Evolutionary conservation across 2,113 vertebrate genomes (phyloP), one percentile per base, ranked within the genome.

Genomic region (Daboia siamensis): DNA sequence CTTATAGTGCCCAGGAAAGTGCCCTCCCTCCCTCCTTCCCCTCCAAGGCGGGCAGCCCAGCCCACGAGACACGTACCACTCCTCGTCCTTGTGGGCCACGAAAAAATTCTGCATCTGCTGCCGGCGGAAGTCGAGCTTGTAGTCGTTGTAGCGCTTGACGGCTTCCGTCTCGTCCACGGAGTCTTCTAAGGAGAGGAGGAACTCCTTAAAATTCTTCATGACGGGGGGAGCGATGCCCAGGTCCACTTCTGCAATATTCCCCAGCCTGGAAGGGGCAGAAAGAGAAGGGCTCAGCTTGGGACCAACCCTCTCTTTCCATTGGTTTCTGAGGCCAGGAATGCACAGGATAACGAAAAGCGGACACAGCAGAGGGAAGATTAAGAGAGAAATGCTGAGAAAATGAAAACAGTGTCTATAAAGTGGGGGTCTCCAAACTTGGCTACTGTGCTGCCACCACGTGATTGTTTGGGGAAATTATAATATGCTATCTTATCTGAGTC

Each of bases 61-160:
- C 91, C 87, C 87, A 24, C 69, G 87, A 39, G 91, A 59, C 61
- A 92, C 91, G 96, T 98, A 99, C 99, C 99, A 99, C 98, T 99
- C 99, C 97, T 99, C 98, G 44, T 99, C 98, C 97, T 99, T 99
- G 96, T 99, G 99, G 74, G 98, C 98, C 95, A 99, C 96, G 97
- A 99, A 99, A 97, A 99, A 99, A 56, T 99, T 98, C 95, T 99
- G 98, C 98, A 99, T 99, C 97, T 99, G 98, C 95, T 99, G 99
- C 5, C 99, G 97, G 13, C 98, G 97, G 94, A 98, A 99, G 93
- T 99, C 98, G 7, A 99, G 96, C 96, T 99, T 99, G 94, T 99
- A 99, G 93, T 99, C 98, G 39, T 99, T 99, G 95, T 99, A 99
- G 56, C 98, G 98, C 92, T 98, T 98, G 1, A 99, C 99, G 0